Conservation (phyloP, 2,888 invertebrate species). For the Acanthoscelides obtectus region DNA sequence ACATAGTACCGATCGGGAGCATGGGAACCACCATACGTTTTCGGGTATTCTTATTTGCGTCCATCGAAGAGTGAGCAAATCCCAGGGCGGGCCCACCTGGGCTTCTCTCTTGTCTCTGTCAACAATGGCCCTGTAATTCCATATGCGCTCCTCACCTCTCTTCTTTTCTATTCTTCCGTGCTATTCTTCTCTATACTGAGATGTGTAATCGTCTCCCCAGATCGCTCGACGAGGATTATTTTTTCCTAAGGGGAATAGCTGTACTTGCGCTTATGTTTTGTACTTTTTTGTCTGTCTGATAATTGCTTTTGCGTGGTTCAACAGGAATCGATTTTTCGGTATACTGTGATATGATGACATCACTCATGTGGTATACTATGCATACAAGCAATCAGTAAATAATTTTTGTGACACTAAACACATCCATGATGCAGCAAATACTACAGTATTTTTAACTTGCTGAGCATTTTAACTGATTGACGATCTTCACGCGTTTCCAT, state of each 20-base stretch:
- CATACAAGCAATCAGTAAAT: no score
- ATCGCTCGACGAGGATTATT: not conserved
- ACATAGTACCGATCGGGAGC: not conserved
- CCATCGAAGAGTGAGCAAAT: not conserved
- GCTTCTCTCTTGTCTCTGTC: slow-evolving; percentile 15
- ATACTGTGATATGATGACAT: not conserved
- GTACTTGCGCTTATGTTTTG: not conserved
- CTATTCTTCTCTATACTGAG: not conserved
- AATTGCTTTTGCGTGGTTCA: not conserved
- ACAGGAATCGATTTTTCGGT: not conserved
- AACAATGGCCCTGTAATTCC: slow-evolving; percentile 36
- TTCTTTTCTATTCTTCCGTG: not conserved
- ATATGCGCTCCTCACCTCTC: slow-evolving; percentile 21
- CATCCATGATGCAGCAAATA: no score
- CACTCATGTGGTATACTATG: not conserved
- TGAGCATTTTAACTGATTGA: no score
- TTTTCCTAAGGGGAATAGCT: not conserved
- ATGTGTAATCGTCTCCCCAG: not conserved
- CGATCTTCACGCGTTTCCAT: no score
- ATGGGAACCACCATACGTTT: not conserved
- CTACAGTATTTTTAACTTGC: no score
- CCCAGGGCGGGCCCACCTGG: not conserved
- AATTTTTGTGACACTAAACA: no score
- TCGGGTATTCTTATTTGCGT: not conserved
- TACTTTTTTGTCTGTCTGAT: not conserved